These are phyloP conservation scores for Neelides sp. DNA, from an alignment of 1,140 invertebrate species.

Conservation along the genomic window DNA sequence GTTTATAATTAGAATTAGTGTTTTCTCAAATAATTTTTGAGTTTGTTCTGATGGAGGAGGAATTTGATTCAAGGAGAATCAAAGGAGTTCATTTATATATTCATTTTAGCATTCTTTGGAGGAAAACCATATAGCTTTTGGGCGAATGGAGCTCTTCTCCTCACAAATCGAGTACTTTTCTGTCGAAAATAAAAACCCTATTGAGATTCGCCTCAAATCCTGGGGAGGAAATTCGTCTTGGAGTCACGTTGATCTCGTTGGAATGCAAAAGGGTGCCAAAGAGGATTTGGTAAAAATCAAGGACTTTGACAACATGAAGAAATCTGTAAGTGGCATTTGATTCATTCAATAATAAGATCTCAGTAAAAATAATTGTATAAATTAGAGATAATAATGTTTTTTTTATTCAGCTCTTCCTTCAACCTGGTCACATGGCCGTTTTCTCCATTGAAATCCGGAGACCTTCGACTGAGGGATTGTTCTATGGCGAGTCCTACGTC, in stretches of 20 bases:
- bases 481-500: constrained; percentile 47
- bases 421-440: constrained; percentile 54
- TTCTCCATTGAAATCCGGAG: constrained; percentile 59
- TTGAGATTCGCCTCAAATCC: constrained; percentile 51
- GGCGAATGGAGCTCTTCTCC: constrained; percentile 55
- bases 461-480: constrained; percentile 52
- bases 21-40: background rate
- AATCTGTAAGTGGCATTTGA: constrained; percentile 18
- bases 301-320: constrained; percentile 29
- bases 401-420: constrained; percentile 43
- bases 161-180: constrained; percentile 55
- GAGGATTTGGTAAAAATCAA: constrained; percentile 28
- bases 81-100: constrained; percentile 36
- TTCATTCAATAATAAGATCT: background rate
- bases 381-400: constrained; percentile 8
- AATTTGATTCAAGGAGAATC: constrained; percentile 32
- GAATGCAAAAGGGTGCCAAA: constrained; percentile 47
- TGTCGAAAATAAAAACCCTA: constrained; percentile 62
- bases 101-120: constrained; percentile 31
- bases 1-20: constrained; percentile 11
- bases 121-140: constrained; percentile 56
- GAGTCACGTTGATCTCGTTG: constrained; percentile 52
- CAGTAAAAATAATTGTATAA: background rate
- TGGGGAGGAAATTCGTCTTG: constrained; percentile 55
- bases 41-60: constrained; percentile 14